A percentile compares a stretch with the other conserved stretches of the same genome.
phyloP scores from a whole-genome alignment of 2,797 vertebrate genomes.

The Cyprinodon diabolis region DNA sequence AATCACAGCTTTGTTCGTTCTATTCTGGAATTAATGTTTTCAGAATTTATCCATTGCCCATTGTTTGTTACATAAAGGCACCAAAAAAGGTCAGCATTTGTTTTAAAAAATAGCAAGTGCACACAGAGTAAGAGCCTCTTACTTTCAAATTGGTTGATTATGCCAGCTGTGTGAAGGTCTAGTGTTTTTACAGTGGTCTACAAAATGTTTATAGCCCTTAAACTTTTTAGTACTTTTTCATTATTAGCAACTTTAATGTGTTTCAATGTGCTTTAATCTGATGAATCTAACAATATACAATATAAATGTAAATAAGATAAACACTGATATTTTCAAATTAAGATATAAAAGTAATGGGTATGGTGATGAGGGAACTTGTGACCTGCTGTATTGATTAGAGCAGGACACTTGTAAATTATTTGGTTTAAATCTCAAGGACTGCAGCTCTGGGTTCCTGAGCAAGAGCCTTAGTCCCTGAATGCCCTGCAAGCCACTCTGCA shows the following conservation, averaged over 20 bases:
- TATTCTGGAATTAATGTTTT: slow-evolving; percentile 50
- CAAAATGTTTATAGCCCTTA: not conserved
- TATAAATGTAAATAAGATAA: too few species aligned
- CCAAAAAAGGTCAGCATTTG: slow-evolving; percentile 56
- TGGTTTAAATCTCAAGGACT: too few species aligned
- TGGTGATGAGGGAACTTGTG: too few species aligned
- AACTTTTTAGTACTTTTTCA: not conserved
- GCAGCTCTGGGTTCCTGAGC: too few species aligned
- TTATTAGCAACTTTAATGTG: not conserved
- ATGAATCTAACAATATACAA: too few species aligned
- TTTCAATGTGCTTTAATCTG: not conserved
- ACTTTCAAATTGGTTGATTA: slow-evolving; percentile 7
- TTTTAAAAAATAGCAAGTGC: slow-evolving; percentile 18
- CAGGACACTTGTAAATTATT: too few species aligned
- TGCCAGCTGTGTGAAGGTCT: not conserved
- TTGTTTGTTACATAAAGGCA: slow-evolving; percentile 48
- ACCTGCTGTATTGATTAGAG: too few species aligned
- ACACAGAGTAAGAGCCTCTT: slow-evolving; percentile 6
- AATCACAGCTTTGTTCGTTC: slow-evolving; percentile 42
- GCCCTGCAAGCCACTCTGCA: too few species aligned
- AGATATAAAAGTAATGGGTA: too few species aligned
- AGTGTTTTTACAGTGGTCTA: not conserved
- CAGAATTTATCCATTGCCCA: slow-evolving; percentile 48
- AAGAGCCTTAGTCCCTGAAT: too few species aligned
- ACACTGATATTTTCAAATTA: too few species aligned